A percentile compares a stretch with the other conserved stretches of the same genome.
These are phyloP conservation scores for Labia minor DNA, from an alignment of 2,888 invertebrate species.

Conservation along the genomic window DNA sequence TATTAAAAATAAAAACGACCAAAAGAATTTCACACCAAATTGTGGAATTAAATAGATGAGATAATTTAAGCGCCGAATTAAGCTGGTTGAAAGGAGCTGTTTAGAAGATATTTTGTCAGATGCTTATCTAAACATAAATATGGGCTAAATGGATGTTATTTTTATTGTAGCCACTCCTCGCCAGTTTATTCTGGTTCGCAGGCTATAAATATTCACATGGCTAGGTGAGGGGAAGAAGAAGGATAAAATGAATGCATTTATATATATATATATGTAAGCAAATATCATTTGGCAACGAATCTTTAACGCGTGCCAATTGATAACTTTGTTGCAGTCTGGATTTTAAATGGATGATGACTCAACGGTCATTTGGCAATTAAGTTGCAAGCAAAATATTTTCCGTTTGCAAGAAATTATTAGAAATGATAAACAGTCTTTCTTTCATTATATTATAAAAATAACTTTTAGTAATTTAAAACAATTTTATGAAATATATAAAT, in stretches of 20 bases:
- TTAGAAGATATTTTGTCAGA: not conserved
- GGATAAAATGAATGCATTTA: not conserved
- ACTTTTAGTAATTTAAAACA: no score
- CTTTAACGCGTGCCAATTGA: not conserved
- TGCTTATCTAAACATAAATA: constrained; percentile 7
- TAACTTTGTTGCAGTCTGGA: not conserved
- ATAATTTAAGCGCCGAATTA: no score
- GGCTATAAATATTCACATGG: not conserved
- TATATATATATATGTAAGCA: not conserved
- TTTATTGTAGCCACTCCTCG: not conserved
- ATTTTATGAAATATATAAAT: no score
- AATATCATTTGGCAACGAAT: not conserved
- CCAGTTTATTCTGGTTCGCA: not conserved
- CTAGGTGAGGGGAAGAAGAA: not conserved
- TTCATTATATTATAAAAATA: no score
- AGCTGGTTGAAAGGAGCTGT: not conserved
- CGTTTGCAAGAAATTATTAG: no score
- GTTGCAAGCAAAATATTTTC: no score
- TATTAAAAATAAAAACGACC: no score
- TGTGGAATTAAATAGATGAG: no score
- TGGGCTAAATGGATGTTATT: constrained; percentile 7
- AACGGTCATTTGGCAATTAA: not conserved
- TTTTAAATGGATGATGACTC: constrained; percentile 1
- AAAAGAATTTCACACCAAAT: no score
- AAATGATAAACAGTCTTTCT: no score